Conservation (phyloP, 1,140 invertebrate genomes). For the Cataglyphis hispanica region DNA sequence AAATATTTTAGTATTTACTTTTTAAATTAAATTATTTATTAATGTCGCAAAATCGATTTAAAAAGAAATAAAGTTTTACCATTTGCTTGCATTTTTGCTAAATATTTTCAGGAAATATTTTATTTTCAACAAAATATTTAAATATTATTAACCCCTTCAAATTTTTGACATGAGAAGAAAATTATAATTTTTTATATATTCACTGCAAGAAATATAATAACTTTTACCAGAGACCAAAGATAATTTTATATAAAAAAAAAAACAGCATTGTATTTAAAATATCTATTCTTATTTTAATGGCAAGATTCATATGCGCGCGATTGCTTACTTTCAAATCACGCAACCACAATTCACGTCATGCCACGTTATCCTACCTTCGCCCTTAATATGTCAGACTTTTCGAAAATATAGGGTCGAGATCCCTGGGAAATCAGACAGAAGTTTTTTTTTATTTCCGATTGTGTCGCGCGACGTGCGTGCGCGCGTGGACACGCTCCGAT, state of each 20-base stretch:
- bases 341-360: conserved; percentile 3
- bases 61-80: not conserved
- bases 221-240: not conserved
- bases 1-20: not conserved
- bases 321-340: conserved; percentile 33
- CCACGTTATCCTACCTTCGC: not conserved
- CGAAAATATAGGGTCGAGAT: conserved; percentile 4
- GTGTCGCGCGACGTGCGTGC: not conserved
- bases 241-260: not conserved
- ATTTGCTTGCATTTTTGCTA: not conserved
- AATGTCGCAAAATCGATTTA: not conserved
- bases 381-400: not conserved
- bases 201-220: too few relatives aligned
- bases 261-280: not conserved
- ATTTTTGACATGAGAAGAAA: too few relatives aligned
- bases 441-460: conserved; percentile 36
- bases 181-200: too few relatives aligned
- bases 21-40: not conserved
- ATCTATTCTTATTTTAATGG: not conserved
- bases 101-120: not conserved
- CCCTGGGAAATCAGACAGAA: conserved; percentile 2
- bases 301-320: conserved; percentile 7
- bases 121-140: too few relatives aligned
- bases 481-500: conserved; percentile 40
- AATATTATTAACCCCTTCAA: too few relatives aligned